Conservation (phyloP, 1,140 invertebrate species). For the Eulimnadia texana region DNA sequence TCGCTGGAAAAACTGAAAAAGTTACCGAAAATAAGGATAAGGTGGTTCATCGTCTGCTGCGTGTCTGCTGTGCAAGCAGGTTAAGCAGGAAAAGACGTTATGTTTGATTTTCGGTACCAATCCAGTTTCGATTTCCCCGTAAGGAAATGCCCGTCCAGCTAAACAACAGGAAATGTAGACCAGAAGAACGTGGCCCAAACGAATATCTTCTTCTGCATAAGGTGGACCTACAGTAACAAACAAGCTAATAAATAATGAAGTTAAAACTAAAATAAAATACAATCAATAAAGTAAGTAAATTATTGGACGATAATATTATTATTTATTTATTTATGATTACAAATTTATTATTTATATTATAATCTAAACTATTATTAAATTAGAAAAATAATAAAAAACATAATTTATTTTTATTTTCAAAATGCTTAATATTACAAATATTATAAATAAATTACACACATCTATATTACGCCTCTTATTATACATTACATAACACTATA, state of each 20-base stretch:
- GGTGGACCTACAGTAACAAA: not conserved
- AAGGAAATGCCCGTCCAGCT: constrained; percentile 76
- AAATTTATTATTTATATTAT: too few species aligned
- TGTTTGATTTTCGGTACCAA: constrained; percentile 51
- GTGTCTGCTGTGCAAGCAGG: constrained; percentile 46
- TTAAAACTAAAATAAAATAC: too few species aligned
- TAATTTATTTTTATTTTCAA: too few species aligned
- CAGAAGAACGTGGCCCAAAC: constrained; percentile 73
- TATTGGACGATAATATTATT: too few species aligned
- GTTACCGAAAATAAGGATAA: constrained; percentile 54
- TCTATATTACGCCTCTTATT: too few species aligned
- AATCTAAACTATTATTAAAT: too few species aligned
- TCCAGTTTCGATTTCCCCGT: constrained; percentile 60
- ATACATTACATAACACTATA: too few species aligned
- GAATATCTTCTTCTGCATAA: constrained; percentile 22
- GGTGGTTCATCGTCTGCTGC: constrained; percentile 46
- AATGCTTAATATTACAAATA: too few species aligned
- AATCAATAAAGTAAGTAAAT: too few species aligned
- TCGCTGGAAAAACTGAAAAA: not conserved
- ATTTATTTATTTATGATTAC: too few species aligned
- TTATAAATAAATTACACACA: too few species aligned
- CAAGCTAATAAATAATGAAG: too few species aligned
- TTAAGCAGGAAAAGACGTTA: constrained; percentile 41
- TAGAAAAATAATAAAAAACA: constrained; percentile 15
- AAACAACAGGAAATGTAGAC: constrained; percentile 89